Base-by-base conservation (phyloP, 2,888 invertebrate species). In the Lamellibrachia satsuma region DNA sequence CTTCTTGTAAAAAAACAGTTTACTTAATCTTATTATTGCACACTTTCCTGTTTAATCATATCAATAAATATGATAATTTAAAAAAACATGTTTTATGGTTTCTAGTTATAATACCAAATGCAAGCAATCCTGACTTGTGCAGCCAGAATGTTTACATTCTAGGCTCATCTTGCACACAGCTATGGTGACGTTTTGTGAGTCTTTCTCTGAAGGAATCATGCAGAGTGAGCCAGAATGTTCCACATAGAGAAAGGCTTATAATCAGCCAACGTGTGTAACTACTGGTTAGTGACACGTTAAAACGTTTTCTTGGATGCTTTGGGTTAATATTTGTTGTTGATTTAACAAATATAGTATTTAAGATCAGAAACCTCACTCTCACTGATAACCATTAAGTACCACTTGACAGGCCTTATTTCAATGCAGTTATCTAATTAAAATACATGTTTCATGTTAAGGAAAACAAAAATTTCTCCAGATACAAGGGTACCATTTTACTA, bases 41-140 rank as follows among this genome's bases (percentile, higher is more conserved):
- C 9, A 55, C 1, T 7, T 55, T 7, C 3, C 3, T 75, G 75
- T 75, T 75, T 75, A 11, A 75, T 75, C 75, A 22, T 39, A 39
- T 39, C 39, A 39, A 39, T 39, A 39, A 39, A 39, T 39, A 39
- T 75, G 0, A 75, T n/a, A 75, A 75, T 15, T 75, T 3, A 2
- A 22, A 15, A 75, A 75, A 75, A 75, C 75, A 11, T 75, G 75
- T 75, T 75, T 75, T 22, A 6, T 75, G 75, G n/a, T 22, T 75
- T 75, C 22, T 22, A 75, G 75, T 75, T 75, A 75, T 75, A 75
- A 75, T 75, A 75, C 75, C 75, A 75, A 75, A 75, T 75, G 75
- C 75, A 75, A 75, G 75, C n/a, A 15, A 22, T 75, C 75, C 75
- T 75, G 75, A 3, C 75, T 22, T 15, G 75, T 75, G 75, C 6